Conservation (phyloP, 1,140 invertebrate species). For the Neodiprion lecontei region DNA sequence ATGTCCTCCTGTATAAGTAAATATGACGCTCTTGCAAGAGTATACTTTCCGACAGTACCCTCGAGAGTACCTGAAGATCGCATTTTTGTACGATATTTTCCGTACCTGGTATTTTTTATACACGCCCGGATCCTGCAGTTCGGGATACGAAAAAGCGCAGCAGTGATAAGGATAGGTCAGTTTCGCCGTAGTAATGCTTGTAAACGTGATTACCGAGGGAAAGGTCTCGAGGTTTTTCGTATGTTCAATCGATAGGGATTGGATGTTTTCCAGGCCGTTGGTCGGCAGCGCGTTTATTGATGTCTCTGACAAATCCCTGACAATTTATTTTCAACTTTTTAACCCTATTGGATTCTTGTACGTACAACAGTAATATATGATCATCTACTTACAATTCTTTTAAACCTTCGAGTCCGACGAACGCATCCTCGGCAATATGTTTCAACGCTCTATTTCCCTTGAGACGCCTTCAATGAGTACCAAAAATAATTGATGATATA, state of each 20-base stretch:
- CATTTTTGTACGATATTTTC: too few species aligned
- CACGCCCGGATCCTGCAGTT: conserved; percentile 74
- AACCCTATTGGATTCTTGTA: conserved; percentile 21
- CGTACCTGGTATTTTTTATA: conserved; percentile 64
- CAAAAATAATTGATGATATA: background rate
- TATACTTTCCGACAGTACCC: too few species aligned
- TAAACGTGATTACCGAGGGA: conserved; percentile 83
- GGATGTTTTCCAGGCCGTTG: conserved; percentile 73
- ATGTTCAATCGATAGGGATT: conserved; percentile 74
- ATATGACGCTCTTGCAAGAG: too few species aligned
- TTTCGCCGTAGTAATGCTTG: conserved; percentile 67
- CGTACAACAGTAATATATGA: conserved; percentile 12
- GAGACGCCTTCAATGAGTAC: conserved; percentile 64
- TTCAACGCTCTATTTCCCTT: conserved; percentile 70
- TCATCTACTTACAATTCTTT: conserved; percentile 66
- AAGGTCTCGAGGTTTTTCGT: conserved; percentile 79
- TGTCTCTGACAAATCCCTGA: conserved; percentile 78
- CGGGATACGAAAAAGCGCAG: conserved; percentile 86
- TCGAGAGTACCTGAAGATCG: too few species aligned
- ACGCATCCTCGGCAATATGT: conserved; percentile 69
- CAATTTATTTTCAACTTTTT: conserved; percentile 20
- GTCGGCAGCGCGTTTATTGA: conserved; percentile 76
- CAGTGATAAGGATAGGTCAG: conserved; percentile 90
- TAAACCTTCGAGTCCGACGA: conserved; percentile 69
- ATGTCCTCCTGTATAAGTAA: too few species aligned